Evolutionary conservation across 2,113 vertebrate genomes (phyloP).

Genomic region (Lathamus discolor): DNA sequence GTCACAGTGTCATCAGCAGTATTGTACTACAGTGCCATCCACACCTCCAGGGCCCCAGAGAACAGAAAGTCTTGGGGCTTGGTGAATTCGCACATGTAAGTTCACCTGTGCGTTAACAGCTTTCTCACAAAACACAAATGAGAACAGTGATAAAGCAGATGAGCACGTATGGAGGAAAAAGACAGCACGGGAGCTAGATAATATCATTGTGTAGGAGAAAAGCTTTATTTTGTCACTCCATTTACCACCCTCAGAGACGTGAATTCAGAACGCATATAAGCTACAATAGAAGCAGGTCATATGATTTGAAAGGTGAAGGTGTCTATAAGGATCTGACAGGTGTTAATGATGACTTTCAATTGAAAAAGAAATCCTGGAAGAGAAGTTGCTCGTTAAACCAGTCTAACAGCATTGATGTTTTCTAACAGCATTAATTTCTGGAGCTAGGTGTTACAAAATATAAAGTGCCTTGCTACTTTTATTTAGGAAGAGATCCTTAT

Average conservation of each 20-base stretch:
- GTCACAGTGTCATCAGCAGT: background rate
- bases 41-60: background rate
- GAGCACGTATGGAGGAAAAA: background rate
- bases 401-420: background rate
- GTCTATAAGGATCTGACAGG: background rate
- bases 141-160: background rate
- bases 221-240: background rate
- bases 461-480: background rate
- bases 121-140: background rate
- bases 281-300: background rate
- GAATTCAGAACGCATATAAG: background rate
- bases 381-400: background rate
- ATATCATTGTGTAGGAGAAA: background rate
- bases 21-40: background rate
- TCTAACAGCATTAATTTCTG: background rate
- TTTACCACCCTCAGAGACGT: conserved; percentile 4
- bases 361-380: conserved; percentile 8
- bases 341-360: conserved; percentile 16
- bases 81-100: background rate
- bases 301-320: background rate
- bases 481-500: background rate
- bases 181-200: background rate
- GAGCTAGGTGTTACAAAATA: background rate
- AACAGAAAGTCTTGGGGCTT: background rate
- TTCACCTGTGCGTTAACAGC: background rate